Evolutionary conservation across 2,888 invertebrate species (phyloP), one percentile per base, ranked within the genome.

Genomic region (Lochmaea crataegi): DNA sequence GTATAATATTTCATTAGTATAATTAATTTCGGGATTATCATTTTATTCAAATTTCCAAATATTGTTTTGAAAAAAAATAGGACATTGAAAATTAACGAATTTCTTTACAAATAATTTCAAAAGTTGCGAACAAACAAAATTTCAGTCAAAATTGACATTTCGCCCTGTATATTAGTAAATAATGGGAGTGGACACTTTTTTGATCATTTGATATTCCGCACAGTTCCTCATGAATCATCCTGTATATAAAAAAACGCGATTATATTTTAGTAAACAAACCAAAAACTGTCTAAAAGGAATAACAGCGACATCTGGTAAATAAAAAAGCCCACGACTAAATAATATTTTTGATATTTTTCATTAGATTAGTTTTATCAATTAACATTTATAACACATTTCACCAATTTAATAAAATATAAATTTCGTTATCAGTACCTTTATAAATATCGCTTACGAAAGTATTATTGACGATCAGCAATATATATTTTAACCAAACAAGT

Each of bases 391-490:
- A 48, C 65, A 65, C 63, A 42, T n/a, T 58, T 58, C 16, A 2
- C 14, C 12, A 32, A 38, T n/a, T 60, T 57, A 18, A 26, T 18
- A 66, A 66, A 60, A 66, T 71, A 56, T 11, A 67, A 41, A 67
- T 57, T 48, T 68, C 64, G 64, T 73, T 73, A 73, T 73, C 73
- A 73, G 73, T 73, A 65, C 41, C 72, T 48, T 51, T 58, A 60
- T 63, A 53, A 64, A 68, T 68, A 65, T 73, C 65, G 69, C 65
- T 73, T 68, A 64, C 61, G 56, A 65, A 26, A 56, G 42, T 48
- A 53, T 67, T 67, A 72, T 72, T 67, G 72, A 42, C 67, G 48
- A 72, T 72, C 72, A 72, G 72, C 72, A 72, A 32, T 58, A 26
- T 57, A 45, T 66, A 63, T 71, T 72, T 71, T 45, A 41, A 60